A percentile compares a stretch with the other conserved stretches of the same genome.
phyloP scores from a whole-genome alignment of 2,113 vertebrate species.

The Puntigrus tetrazona region DNA sequence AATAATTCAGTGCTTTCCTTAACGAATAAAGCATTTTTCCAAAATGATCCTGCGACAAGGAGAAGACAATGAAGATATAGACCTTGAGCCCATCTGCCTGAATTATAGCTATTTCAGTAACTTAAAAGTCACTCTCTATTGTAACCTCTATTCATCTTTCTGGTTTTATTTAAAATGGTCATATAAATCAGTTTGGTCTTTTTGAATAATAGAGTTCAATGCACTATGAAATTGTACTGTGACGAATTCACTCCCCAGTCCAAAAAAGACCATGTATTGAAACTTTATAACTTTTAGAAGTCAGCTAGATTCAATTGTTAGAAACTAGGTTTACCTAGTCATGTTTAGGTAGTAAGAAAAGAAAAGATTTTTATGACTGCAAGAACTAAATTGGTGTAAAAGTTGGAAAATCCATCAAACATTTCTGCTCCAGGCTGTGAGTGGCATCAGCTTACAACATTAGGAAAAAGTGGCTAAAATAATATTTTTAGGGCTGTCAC shows the following conservation, averaged over 20 bases:
- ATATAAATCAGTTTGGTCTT: slow-evolving; percentile 1
- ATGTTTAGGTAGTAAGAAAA: too few species aligned
- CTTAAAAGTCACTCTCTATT: slow-evolving; percentile 25
- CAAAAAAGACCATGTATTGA: not conserved
- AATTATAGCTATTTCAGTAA: slow-evolving; percentile 14
- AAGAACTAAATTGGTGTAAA: not conserved
- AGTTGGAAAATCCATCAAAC: not conserved
- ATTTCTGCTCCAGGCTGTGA: not conserved
- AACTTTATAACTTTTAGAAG: not conserved
- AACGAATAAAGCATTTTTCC: slow-evolving; percentile 35
- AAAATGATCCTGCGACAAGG: slow-evolving; percentile 18
- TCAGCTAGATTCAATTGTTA: not conserved
- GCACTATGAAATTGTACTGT: not conserved
- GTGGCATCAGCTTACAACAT: not conserved
- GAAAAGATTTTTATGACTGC: not conserved
- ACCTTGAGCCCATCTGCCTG: slow-evolving; percentile 16
- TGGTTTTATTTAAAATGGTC: not conserved
- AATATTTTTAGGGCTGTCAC: too few species aligned
- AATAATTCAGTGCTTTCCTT: slow-evolving; percentile 19
- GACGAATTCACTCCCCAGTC: not conserved
- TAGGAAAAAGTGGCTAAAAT: not conserved
- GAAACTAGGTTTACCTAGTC: not conserved
- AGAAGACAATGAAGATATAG: slow-evolving; percentile 13
- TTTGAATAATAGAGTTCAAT: not conserved
- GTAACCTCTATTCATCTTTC: slow-evolving; percentile 28